Base-by-base conservation (phyloP, 2,797 vertebrate species). In the Percopsis omiscomaycus region DNA sequence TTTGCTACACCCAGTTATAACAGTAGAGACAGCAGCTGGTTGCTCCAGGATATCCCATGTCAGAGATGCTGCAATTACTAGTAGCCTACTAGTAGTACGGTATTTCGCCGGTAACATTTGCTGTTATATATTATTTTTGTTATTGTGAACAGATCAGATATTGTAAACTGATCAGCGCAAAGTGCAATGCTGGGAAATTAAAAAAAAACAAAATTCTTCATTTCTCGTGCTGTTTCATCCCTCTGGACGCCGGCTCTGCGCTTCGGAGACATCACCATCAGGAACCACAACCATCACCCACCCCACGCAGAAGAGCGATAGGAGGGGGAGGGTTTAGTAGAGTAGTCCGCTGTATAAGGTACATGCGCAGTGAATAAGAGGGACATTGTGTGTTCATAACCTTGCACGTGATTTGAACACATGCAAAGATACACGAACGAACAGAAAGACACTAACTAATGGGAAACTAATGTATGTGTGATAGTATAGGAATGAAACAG, bases 251-350 rank as follows among this genome's bases (percentile, higher is more conserved):
- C 73, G 66, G 83, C 54, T 71, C 59, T 76, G 82, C 10, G 64
- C 76, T 77, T 65, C 74, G 83, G 88, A 82, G 89, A 89, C 78
- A 83, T 89, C 89, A 68, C 87, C 28, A 61, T 71, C 68, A 74
- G 79, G 84, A 86, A 81, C 85, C 83, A 87, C 83, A 80, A 81
- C 72, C 80, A 84, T 91, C 89, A 83, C 84, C 84, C 89, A 83
- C 84, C 84, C 85, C 78, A 88, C 83, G 74, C 70, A 61, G 66
- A 61, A 73, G 68, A 84, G 82, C 86, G 87, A 86, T 79, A 72
- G 67, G 75, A 3, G 58, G 57, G 58, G 68, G 66, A 75, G 81
- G 68, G 75, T 48, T 48, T 16, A 45, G 12, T n/a, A 54, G 68
- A 59, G 55, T 61, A 70, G 67, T 62, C 56, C 27, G 69, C 51